phyloP scores from a whole-genome alignment of 1,140 invertebrate species.

The Hylyphantes graminicola region DNA sequence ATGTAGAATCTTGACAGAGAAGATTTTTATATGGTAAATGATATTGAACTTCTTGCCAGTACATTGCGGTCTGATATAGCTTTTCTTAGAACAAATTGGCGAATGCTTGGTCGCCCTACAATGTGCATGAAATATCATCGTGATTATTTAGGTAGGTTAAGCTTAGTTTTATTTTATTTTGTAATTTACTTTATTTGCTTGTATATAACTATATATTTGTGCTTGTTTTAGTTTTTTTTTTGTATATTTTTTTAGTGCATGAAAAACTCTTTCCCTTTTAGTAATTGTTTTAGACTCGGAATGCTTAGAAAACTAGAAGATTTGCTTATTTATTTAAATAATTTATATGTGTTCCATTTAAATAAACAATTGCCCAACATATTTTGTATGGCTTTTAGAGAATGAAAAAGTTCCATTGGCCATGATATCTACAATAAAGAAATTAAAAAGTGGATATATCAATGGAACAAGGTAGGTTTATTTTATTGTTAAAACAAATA shows the following conservation, averaged over 20 bases:
- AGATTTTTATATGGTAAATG: constrained; percentile 92
- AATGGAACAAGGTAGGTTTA: constrained; percentile 82
- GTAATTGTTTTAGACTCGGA: neutral
- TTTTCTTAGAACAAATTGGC: constrained; percentile 94
- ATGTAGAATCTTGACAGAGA: constrained; percentile 89
- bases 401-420: constrained; percentile 90
- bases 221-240: neutral
- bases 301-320: neutral
- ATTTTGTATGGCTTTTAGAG: constrained; percentile 75
- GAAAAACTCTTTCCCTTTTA: neutral
- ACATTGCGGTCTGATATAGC: constrained; percentile 88
- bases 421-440: constrained; percentile 97
- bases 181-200: neutral
- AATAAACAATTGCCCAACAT: too few relatives aligned
- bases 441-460: constrained; percentile 98
- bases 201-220: neutral
- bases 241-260: too few relatives aligned
- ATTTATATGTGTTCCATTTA: too few relatives aligned
- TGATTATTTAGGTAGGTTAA: constrained; percentile 63
- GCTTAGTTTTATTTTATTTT: neutral
- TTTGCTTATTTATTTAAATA: neutral
- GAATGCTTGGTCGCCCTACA: constrained; percentile 85
- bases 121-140: constrained; percentile 76
- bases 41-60: constrained; percentile 86
- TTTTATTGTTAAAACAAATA: constrained; percentile 14